These are phyloP conservation scores for Tenthredo mesomela DNA, from an alignment of 2,888 invertebrate species.

Conservation along the genomic window DNA sequence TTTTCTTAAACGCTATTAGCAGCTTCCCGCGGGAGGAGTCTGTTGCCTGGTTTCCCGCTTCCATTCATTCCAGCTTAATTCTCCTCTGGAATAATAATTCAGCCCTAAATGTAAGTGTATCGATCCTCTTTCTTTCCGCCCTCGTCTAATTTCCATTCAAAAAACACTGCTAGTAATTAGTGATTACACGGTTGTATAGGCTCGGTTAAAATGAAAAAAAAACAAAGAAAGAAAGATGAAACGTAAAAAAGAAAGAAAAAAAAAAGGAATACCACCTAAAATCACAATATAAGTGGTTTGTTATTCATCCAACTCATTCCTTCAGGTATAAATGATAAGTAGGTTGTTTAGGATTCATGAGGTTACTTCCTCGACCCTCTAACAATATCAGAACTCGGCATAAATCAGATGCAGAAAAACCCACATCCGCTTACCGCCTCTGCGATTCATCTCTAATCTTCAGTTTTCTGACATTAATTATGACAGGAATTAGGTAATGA, in stretches of 20 bases:
- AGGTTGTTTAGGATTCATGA: neutral
- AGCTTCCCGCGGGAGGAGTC: conserved; percentile 63
- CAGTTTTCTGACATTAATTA: neutral
- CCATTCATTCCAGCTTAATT: conserved; percentile 63
- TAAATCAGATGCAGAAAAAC: neutral
- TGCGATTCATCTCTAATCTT: neutral
- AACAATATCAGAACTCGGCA: neutral
- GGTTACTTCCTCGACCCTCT: conserved; percentile 21
- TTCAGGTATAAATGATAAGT: conserved; percentile 21
- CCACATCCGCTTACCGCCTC: neutral
- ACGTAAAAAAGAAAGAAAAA: neutral
- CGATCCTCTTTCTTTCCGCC: conserved; percentile 50
- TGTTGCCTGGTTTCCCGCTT: conserved; percentile 61
- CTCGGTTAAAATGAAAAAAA: neutral
- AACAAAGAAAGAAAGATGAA: neutral
- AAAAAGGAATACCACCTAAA: neutral
- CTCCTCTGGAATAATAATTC: conserved; percentile 60
- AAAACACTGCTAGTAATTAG: conserved; percentile 58
- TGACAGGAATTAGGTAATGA: neutral
- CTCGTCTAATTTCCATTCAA: conserved; percentile 55
- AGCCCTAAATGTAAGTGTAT: conserved; percentile 56
- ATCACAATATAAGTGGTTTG: conserved; percentile 14
- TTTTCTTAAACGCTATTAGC: conserved; percentile 67
- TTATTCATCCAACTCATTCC: conserved; percentile 13
- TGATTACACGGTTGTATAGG: conserved; percentile 53